phyloP scores from a whole-genome alignment of 2,888 invertebrate genomes.

The Microctonus aethiopoides region DNA sequence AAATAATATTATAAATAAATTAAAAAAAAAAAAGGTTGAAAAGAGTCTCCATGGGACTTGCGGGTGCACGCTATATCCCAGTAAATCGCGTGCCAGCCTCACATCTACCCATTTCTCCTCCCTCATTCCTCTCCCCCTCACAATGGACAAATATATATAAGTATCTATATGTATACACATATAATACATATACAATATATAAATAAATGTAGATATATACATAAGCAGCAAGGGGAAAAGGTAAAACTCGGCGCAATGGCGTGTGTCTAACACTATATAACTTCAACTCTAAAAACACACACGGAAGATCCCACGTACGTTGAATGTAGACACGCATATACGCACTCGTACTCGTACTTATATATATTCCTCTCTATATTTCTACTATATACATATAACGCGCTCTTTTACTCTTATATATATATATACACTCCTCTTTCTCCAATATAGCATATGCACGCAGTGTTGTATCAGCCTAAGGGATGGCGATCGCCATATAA shows the following conservation, averaged over 20 bases:
- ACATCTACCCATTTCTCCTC: slow-evolving; percentile 40
- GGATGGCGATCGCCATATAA: slow-evolving; percentile 33
- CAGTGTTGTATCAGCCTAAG: slow-evolving; percentile 19
- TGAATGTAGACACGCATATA: slow-evolving; percentile 43
- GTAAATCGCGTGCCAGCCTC: slow-evolving; percentile 46
- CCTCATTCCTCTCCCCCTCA: slow-evolving; percentile 37
- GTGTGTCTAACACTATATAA: slow-evolving; percentile 43
- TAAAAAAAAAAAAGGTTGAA: neutral
- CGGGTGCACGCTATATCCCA: slow-evolving; percentile 19
- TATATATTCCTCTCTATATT: no score
- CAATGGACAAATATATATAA: neutral
- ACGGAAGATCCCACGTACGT: slow-evolving; percentile 45
- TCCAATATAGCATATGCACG: slow-evolving; percentile 9
- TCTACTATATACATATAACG: no score
- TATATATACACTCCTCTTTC: slow-evolving; percentile 21
- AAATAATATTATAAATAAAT: no score
- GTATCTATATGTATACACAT: neutral
- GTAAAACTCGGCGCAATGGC: slow-evolving; percentile 40
- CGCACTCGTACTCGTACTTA: slow-evolving; percentile 29
- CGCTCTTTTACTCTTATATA: slow-evolving; percentile 11
- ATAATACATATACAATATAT: no score
- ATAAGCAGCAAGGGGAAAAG: neutral
- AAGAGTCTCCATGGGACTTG: slow-evolving; percentile 27
- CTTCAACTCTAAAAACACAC: slow-evolving; percentile 43
- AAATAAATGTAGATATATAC: slow-evolving; percentile 14